A percentile compares a stretch with the other conserved stretches of the same genome.
phyloP scores from a whole-genome alignment of 2,797 vertebrate species.

The Aselliscus stoliczkanus region DNA sequence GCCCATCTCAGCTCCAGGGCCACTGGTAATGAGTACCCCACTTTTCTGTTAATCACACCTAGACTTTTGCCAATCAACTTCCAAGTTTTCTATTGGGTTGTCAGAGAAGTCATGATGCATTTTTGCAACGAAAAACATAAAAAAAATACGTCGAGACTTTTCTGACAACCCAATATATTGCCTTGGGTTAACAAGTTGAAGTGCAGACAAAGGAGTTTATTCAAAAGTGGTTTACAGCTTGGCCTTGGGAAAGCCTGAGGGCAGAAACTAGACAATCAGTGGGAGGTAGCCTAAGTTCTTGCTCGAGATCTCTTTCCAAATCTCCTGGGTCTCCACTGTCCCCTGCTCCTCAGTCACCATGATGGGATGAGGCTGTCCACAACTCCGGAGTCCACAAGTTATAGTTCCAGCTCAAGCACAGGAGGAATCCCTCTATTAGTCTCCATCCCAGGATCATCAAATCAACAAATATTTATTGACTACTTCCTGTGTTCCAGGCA shows the following conservation, averaged over 20 bases:
- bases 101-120: no score
- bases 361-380: neutral
- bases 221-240: neutral
- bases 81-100: neutral
- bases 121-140: no score
- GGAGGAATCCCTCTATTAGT: neutral
- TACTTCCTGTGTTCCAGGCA: neutral
- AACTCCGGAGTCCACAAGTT: neutral
- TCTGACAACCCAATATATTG: no score
- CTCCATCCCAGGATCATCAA: neutral
- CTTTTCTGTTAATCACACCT: neutral
- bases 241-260: neutral
- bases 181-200: neutral
- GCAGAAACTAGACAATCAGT: neutral
- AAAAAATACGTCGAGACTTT: no score
- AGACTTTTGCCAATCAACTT: neutral
- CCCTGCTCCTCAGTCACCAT: neutral
- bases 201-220: neutral
- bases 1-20: neutral
- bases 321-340: neutral
- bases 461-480: neutral
- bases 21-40: neutral
- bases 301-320: neutral
- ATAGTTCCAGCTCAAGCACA: neutral
- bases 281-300: neutral